phyloP scores from a whole-genome alignment of 2,113 vertebrate genomes.

The Bubalus kerabau region DNA sequence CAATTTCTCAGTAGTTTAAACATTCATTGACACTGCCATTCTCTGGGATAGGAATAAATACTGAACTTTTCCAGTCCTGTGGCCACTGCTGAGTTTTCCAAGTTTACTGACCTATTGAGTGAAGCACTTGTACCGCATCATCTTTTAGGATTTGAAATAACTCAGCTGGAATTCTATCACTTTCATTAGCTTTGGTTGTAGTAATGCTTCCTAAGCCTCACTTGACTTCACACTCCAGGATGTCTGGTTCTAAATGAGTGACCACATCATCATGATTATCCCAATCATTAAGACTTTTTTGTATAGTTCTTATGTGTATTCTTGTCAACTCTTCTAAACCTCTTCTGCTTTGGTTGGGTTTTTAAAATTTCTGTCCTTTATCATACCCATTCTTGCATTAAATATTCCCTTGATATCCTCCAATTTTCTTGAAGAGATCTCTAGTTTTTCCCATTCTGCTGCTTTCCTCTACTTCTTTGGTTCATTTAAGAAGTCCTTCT shows the following conservation, averaged over 20 bases:
- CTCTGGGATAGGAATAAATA: not conserved
- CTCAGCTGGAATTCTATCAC: not conserved
- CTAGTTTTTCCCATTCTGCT: not conserved
- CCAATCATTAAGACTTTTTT: not conserved
- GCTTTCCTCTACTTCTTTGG: not conserved
- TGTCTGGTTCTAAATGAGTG: not conserved
- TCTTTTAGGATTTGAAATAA: not conserved
- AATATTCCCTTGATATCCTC: not conserved
- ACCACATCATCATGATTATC: not conserved
- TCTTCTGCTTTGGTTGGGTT: not conserved
- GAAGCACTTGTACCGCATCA: not conserved
- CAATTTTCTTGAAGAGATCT: not conserved
- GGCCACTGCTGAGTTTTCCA: not conserved
- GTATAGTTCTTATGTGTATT: not conserved
- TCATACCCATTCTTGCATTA: not conserved
- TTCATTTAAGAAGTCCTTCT: not conserved
- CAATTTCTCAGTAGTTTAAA: not conserved
- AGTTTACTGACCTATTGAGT: not conserved
- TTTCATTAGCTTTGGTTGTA: not conserved
- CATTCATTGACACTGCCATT: not conserved
- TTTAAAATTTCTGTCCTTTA: not conserved
- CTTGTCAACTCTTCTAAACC: not conserved
- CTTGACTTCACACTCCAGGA: not conserved
- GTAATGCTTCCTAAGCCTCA: not conserved
- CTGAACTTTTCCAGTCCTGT: not conserved